Conservation (phyloP, 2,113 vertebrate genomes). For the Chrysochloris asiatica region DNA sequence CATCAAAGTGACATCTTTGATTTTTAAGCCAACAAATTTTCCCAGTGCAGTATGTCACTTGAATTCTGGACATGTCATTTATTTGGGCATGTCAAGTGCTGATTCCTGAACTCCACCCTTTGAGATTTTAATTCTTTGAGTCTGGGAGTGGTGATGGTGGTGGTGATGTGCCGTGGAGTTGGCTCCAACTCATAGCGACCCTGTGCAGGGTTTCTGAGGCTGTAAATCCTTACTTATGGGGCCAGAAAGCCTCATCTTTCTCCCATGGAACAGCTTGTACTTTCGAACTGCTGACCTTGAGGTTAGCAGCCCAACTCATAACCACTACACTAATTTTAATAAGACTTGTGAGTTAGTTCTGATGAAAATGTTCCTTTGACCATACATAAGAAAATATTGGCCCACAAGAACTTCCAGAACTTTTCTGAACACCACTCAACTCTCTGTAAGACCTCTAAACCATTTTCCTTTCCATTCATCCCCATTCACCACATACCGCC, state of each 20-base stretch:
- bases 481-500: background rate
- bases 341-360: background rate
- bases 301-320: too few relatives aligned
- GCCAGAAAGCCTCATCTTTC: too few relatives aligned
- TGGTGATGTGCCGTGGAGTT: too few relatives aligned
- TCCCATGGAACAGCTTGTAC: too few relatives aligned
- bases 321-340: background rate
- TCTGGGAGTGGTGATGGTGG: background rate
- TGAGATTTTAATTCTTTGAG: background rate
- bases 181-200: too few relatives aligned
- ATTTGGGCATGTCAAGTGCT: background rate
- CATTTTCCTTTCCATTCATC: background rate
- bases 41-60: background rate
- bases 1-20: background rate
- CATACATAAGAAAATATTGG: background rate
- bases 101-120: background rate
- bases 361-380: background rate
- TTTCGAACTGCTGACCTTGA: too few relatives aligned
- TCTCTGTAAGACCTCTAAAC: background rate
- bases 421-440: background rate
- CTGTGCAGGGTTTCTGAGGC: too few relatives aligned
- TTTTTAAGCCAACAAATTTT: background rate
- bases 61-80: background rate
- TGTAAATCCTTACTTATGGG: too few relatives aligned
- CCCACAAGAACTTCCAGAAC: background rate